A percentile compares a stretch with the other conserved stretches of the same genome.
These are phyloP conservation scores for Archivesica marissinica DNA, from an alignment of 1,140 invertebrate genomes.

Conservation along the genomic window DNA sequence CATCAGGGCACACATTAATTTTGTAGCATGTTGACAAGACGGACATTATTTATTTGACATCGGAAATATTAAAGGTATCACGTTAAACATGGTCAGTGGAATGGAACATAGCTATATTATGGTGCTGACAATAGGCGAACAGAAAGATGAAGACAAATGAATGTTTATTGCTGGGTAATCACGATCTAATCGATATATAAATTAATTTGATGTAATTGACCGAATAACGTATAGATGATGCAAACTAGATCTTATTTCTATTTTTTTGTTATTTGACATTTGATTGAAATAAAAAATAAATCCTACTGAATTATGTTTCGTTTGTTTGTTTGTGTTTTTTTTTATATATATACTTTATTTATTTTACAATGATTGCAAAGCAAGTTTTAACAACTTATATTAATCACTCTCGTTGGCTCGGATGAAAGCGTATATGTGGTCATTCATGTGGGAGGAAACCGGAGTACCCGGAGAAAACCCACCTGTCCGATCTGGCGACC, in stretches of 20 bases:
- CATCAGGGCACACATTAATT: constrained; percentile 17
- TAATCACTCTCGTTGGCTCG: too few species aligned
- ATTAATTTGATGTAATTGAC: background rate
- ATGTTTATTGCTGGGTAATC: constrained; percentile 27
- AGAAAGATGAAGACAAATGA: constrained; percentile 47
- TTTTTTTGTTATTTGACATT: too few species aligned
- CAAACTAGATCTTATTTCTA: constrained; percentile 7
- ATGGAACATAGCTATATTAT: constrained; percentile 34
- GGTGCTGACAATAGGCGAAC: constrained; percentile 22
- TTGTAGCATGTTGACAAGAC: constrained; percentile 10
- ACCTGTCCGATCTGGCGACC: too few species aligned
- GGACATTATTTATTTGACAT: constrained; percentile 29
- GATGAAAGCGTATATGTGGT: too few species aligned
- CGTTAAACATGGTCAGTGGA: constrained; percentile 3
- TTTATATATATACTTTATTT: too few species aligned
- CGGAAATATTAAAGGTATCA: constrained; percentile 53
- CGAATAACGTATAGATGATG: background rate
- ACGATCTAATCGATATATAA: constrained; percentile 1
- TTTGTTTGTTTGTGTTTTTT: too few species aligned
- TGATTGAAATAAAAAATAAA: too few species aligned
- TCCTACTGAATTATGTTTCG: too few species aligned
- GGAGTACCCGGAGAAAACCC: too few species aligned
- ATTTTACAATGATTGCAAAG: too few species aligned
- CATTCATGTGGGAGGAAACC: too few species aligned
- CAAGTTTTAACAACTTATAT: too few species aligned